Conservation (phyloP, 2,888 invertebrate species). For the Lepidochitona cinerea region DNA sequence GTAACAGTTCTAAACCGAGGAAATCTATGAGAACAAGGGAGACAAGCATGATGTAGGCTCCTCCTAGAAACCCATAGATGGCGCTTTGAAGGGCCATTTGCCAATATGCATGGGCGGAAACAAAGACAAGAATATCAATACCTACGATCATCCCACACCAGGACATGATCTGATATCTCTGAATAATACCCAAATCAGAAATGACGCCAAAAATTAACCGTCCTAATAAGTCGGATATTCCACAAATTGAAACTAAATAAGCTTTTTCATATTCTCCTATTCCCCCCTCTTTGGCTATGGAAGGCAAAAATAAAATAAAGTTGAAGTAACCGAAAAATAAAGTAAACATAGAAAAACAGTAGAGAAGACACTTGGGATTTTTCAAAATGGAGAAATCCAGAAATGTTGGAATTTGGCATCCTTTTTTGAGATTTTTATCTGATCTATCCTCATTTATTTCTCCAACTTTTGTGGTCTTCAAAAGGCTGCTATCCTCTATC, state of each 20-base stretch:
- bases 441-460: background rate
- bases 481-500: background rate
- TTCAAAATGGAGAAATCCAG: constrained; percentile 48
- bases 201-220: constrained; percentile 44
- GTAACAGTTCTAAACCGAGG: constrained; percentile 49
- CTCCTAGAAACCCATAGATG: constrained; percentile 58
- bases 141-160: constrained; percentile 37
- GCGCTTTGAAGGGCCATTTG: constrained; percentile 46
- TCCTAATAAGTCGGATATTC: constrained; percentile 53
- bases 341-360: constrained; percentile 43
- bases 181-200: constrained; percentile 44
- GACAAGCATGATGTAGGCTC: constrained; percentile 48
- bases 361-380: constrained; percentile 44
- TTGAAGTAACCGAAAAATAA: constrained; percentile 59
- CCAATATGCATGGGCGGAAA: constrained; percentile 37
- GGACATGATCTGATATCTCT: constrained; percentile 49
- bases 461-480: background rate
- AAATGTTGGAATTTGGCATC: constrained; percentile 24
- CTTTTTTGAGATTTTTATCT: background rate
- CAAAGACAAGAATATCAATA: constrained; percentile 41
- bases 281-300: constrained; percentile 33
- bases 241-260: constrained; percentile 49
- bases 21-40: constrained; percentile 55
- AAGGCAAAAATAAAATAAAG: constrained; percentile 54
- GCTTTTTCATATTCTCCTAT: constrained; percentile 47